A percentile compares a stretch with the other conserved stretches of the same genome.
These are phyloP conservation scores for Pseudomugil tenellus DNA, from an alignment of 2,797 vertebrate species.

Conservation along the genomic window DNA sequence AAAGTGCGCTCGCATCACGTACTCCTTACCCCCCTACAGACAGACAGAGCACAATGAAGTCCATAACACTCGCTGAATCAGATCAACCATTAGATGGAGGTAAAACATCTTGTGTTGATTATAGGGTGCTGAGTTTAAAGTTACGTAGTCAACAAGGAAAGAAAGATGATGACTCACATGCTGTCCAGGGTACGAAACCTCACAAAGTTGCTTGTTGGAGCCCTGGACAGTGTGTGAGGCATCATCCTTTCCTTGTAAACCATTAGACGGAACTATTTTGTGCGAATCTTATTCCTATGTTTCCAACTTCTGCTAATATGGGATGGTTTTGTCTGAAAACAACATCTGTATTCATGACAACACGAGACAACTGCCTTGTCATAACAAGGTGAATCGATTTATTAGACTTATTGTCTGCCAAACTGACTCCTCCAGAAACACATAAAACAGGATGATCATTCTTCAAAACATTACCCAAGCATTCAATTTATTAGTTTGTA, in stretches of 20 bases:
- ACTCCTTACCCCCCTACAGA: slow-evolving; percentile 85
- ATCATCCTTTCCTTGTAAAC: too few relatives aligned
- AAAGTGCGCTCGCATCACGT: slow-evolving; percentile 86
- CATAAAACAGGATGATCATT: slow-evolving; percentile 49
- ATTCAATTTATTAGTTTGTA: slow-evolving; percentile 1
- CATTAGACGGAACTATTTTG: slow-evolving; percentile 2
- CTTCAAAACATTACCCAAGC: background rate
- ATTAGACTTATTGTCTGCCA: background rate
- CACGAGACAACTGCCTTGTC: slow-evolving; percentile 11
- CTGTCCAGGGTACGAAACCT: too few relatives aligned
- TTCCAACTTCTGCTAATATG: slow-evolving; percentile 18
- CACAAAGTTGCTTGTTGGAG: too few relatives aligned
- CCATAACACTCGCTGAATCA: background rate
- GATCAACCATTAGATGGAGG: slow-evolving; percentile 15
- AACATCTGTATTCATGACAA: slow-evolving; percentile 30
- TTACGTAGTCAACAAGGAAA: too few relatives aligned
- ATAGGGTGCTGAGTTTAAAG: too few relatives aligned
- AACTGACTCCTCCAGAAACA: slow-evolving; percentile 19
- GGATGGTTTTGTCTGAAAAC: slow-evolving; percentile 4
- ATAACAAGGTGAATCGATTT: slow-evolving; percentile 7
- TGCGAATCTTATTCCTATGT: slow-evolving; percentile 7
- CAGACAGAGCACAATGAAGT: slow-evolving; percentile 15
- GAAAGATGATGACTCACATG: too few relatives aligned
- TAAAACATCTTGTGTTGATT: too few relatives aligned
- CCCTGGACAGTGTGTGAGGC: too few relatives aligned